Percentiles rank a stretch among this genome's conserved stretches.
phyloP scores from a whole-genome alignment of 2,888 invertebrate species.

The Drosophila anomelani region DNA sequence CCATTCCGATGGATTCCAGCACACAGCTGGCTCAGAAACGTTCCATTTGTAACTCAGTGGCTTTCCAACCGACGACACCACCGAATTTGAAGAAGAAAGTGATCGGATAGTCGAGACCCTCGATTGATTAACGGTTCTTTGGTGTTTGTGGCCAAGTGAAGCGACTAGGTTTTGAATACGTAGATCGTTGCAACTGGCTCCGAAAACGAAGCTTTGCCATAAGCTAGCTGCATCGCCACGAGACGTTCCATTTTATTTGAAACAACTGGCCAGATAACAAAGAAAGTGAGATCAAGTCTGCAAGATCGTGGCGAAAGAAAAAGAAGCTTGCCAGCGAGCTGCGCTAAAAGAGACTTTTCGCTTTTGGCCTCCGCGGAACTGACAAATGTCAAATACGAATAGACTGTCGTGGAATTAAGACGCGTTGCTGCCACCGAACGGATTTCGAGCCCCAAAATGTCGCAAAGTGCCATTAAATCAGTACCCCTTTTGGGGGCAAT shows the following conservation, averaged over 20 bases:
- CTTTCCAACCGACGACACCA: constrained; percentile 30
- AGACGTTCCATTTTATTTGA: constrained; percentile 44
- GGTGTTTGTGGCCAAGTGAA: constrained; percentile 15
- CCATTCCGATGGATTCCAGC: constrained; percentile 34
- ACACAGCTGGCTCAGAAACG: constrained; percentile 49
- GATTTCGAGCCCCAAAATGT: constrained; percentile 40
- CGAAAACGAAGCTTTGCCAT: constrained; percentile 4
- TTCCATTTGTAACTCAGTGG: constrained; percentile 52
- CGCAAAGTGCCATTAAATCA: constrained; percentile 22
- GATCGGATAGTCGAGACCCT: constrained; percentile 35
- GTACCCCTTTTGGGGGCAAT: constrained; percentile 27
- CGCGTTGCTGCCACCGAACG: constrained; percentile 54
- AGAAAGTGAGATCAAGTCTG: constrained; percentile 72
- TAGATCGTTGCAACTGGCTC: constrained; percentile 29
- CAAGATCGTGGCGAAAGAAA: constrained; percentile 67
- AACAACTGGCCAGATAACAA: constrained; percentile 46
- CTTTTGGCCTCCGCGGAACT: constrained; percentile 65
- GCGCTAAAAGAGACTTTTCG: constrained; percentile 65
- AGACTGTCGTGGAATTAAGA: constrained; percentile 65
- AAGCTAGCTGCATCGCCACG: constrained; percentile 32
- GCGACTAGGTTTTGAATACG: constrained; percentile 36
- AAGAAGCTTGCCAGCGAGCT: constrained; percentile 61
- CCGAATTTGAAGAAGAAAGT: constrained; percentile 50
- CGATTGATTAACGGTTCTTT: constrained; percentile 44
- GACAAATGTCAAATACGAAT: constrained; percentile 68